Evolutionary conservation across 2,797 vertebrate genomes (phyloP), one percentile per base, ranked within the genome.

Genomic region (Crocodylus rhombifer): DNA sequence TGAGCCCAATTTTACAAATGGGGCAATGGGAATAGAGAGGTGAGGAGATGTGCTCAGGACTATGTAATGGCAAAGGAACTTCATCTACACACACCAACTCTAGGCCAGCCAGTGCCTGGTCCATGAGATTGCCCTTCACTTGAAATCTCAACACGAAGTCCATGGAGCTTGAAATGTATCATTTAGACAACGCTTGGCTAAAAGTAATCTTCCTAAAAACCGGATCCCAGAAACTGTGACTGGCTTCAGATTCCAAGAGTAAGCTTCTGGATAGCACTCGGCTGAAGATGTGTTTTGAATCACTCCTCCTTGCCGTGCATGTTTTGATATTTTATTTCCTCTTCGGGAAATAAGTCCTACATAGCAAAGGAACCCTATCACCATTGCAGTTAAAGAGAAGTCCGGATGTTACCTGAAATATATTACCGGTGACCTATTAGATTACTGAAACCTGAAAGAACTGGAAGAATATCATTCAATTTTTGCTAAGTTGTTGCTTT

Each of bases 101-200:
- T 62, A 76, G 62, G 30, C 80, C 87, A 84, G 78, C 85, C 78
- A n/a, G 5, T 21, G 65, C 30, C 33, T 30, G 4, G 18, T 74
- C 80, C 69, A 30, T 1, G 13, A 88, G 62, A 28, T 55, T 14
- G 67, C 33, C 58, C 14, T 60, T 71, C 87, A 77, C 16, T 80
- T 16, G 57, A 75, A 82, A 78, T n/a, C n/a, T n/a, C 89, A 88
- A 90, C 18, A 69, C 18, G 25, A 74, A 63, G 80, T 93, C 77
- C 78, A 80, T 57, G 77, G 76, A 57, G 1, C 5, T 67, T 74
- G 77, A 79, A 84, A 77, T 80, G 42, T 67, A 84, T 5, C 76
- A 55, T 1, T 0, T 77, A 87, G 86, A 82, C 77, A 74, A 77
- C 89, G 76, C 74, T 26, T 80, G 63, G 58, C 51, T 71, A 9